Conservation (phyloP, 2,888 invertebrate genomes). For the Plemyria rubiginata region DNA sequence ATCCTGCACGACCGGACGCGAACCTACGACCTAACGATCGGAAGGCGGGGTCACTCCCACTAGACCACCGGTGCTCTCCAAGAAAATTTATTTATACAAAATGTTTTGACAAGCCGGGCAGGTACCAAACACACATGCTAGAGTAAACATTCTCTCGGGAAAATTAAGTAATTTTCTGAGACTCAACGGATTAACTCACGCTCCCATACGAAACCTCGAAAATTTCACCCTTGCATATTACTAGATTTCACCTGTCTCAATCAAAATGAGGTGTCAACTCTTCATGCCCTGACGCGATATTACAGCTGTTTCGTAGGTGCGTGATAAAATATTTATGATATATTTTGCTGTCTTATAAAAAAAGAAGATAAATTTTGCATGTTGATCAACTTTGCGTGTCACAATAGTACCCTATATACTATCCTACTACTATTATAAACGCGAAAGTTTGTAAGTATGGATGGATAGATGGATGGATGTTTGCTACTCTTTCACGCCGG, state of each 20-base stretch:
- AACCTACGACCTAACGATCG: too few species aligned
- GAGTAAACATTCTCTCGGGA: slow-evolving; percentile 40
- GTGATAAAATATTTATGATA: slow-evolving; percentile 39
- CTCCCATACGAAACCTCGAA: slow-evolving; percentile 20
- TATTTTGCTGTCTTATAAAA: slow-evolving; percentile 22
- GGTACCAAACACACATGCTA: slow-evolving; percentile 20
- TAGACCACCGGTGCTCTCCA: too few species aligned
- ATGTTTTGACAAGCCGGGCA: slow-evolving; percentile 5
- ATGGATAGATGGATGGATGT: too few species aligned
- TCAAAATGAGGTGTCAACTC: slow-evolving; percentile 37
- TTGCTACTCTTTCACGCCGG: too few species aligned
- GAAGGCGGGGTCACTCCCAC: too few species aligned
- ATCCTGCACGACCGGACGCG: too few species aligned
- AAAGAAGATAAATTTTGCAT: slow-evolving; percentile 2
- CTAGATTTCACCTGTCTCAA: slow-evolving; percentile 18
- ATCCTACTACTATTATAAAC: too few species aligned
- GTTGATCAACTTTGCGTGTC: slow-evolving; percentile 3
- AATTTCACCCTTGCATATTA: slow-evolving; percentile 35
- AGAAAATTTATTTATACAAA: not conserved
- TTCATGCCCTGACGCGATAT: slow-evolving; percentile 35
- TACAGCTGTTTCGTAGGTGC: slow-evolving; percentile 27
- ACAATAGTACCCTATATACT: too few species aligned
- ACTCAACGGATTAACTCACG: slow-evolving; percentile 39
- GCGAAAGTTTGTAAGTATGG: too few species aligned
- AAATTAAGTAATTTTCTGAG: slow-evolving; percentile 43